Conservation (phyloP, 2,113 vertebrate species). For the Ahaetulla prasina region DNA sequence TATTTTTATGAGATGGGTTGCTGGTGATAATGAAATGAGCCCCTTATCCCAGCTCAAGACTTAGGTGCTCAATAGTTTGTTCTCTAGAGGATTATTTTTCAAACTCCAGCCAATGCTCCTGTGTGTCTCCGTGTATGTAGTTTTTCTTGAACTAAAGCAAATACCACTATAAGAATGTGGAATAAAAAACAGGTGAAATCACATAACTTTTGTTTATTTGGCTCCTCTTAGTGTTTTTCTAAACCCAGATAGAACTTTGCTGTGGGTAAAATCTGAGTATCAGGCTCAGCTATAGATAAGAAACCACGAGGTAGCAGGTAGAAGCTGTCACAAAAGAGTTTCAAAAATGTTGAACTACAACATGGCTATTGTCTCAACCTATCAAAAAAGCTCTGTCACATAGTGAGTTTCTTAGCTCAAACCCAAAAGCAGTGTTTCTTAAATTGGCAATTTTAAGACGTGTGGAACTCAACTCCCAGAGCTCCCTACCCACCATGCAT, state of each 20-base stretch:
- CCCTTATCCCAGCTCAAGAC: neutral
- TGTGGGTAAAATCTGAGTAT: neutral
- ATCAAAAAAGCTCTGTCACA: neutral
- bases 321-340: neutral
- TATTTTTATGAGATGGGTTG: conserved; percentile 5
- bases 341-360: neutral
- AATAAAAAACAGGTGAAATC: neutral
- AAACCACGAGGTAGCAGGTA: neutral
- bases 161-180: no score
- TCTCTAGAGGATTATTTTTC: neutral
- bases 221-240: neutral
- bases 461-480: neutral
- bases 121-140: neutral
- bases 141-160: neutral
- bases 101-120: neutral
- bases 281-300: neutral
- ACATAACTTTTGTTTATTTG: neutral
- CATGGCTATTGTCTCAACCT: neutral
- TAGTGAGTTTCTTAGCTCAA: neutral
- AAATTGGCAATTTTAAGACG: neutral
- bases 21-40: neutral
- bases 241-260: neutral
- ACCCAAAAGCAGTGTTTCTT: neutral
- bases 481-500: neutral
- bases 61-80: neutral